Percentiles rank a stretch among this genome's conserved stretches.
Conservation (phyloP, 1,140 invertebrate species). For the Drosophila ficusphila region DNA sequence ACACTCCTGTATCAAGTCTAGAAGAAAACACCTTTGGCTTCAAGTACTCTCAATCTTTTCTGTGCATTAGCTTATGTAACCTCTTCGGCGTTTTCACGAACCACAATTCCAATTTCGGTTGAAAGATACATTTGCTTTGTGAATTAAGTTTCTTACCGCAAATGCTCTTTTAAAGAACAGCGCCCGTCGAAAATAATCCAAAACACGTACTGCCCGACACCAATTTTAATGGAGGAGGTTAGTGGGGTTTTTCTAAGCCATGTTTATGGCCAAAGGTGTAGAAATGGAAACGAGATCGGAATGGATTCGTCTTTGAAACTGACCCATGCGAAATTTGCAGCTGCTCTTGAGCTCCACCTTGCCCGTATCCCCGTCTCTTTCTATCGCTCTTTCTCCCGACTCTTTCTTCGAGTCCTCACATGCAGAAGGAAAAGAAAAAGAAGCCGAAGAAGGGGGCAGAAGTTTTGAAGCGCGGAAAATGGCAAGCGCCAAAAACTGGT, state of each 20-base stretch:
- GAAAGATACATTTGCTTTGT: conserved; percentile 14
- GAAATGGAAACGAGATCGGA: conserved; percentile 24
- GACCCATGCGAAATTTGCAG: conserved; percentile 39
- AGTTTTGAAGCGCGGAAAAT: conserved; percentile 74
- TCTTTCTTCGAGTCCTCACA: conserved; percentile 22
- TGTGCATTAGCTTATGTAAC: conserved; percentile 31
- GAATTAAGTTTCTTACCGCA: conserved; percentile 45
- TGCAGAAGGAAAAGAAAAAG: conserved; percentile 18
- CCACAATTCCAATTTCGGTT: conserved; percentile 19
- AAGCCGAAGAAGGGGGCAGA: conserved; percentile 38
- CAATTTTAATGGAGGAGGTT: conserved; percentile 3
- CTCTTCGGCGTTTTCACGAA: conserved; percentile 18
- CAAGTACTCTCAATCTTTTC: conserved; percentile 10
- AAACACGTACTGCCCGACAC: conserved; percentile 62
- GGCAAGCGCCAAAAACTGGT: conserved; percentile 81
- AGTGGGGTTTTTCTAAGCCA: neutral
- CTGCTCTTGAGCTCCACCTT: conserved; percentile 36
- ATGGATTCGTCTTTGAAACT: conserved; percentile 23
- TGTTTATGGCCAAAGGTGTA: conserved; percentile 4
- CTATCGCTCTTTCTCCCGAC: conserved; percentile 15
- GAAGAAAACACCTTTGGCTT: conserved; percentile 26
- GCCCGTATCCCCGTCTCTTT: conserved; percentile 5
- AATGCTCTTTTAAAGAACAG: conserved; percentile 30
- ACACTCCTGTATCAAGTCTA: conserved; percentile 27
- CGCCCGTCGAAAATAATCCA: conserved; percentile 66